Conservation (phyloP, 2,797 vertebrate genomes). For the Chaetophractus vellerosus region DNA sequence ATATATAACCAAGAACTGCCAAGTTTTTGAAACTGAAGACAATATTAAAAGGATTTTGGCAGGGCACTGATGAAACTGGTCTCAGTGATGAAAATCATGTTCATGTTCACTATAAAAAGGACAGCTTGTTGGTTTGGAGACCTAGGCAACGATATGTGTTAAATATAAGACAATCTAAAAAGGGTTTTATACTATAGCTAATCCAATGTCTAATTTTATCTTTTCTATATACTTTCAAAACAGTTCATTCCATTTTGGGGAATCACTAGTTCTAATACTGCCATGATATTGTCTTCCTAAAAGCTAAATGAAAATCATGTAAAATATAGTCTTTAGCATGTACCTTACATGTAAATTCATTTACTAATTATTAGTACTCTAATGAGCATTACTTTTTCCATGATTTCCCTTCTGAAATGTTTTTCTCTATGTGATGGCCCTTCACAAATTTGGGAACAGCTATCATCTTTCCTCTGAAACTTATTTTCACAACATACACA, state of each 20-base stretch:
- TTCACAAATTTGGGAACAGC: background rate
- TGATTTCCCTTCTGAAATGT: background rate
- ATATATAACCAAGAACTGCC: background rate
- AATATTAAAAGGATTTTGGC: background rate
- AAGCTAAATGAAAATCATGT: slow-evolving; percentile 14
- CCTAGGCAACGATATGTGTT: background rate
- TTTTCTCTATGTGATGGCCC: background rate
- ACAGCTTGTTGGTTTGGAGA: background rate
- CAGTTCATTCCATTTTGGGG: background rate
- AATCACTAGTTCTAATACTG: background rate
- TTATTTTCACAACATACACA: background rate
- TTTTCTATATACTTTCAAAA: background rate
- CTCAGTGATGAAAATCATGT: background rate
- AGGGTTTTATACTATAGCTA: background rate
- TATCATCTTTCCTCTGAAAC: background rate
- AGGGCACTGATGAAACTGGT: background rate
- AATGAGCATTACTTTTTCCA: background rate
- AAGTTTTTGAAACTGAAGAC: background rate
- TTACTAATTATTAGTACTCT: background rate
- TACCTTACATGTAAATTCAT: background rate
- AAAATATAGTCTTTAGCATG: background rate
- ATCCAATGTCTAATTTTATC: background rate
- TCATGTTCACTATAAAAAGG: background rate
- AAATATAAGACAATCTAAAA: background rate
- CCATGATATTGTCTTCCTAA: slow-evolving; percentile 1